A percentile compares a stretch with the other conserved stretches of the same genome.
Evolutionary conservation across 2,113 vertebrate genomes (phyloP).

Genomic region (Reinhardtius hippoglossoides): DNA sequence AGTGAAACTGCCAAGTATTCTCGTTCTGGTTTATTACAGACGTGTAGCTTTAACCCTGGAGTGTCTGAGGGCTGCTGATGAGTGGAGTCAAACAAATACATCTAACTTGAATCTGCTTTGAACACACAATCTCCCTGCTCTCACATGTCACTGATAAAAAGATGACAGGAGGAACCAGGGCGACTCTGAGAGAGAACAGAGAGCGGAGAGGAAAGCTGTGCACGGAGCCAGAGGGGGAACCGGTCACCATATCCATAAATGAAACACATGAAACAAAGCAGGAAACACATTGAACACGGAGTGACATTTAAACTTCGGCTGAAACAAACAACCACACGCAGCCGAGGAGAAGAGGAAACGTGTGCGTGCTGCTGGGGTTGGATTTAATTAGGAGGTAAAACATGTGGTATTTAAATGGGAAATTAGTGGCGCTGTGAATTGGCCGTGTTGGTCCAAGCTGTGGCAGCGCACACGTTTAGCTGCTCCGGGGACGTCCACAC

Average conservation of each 20-base stretch:
- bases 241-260: background rate
- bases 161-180: background rate
- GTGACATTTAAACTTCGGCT: slow-evolving; percentile 40
- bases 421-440: slow-evolving; percentile 66
- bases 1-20: too few relatives aligned
- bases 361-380: background rate
- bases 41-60: too few relatives aligned
- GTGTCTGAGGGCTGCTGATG: too few relatives aligned
- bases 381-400: slow-evolving; percentile 76
- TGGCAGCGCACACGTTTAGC: slow-evolving; percentile 26
- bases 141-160: slow-evolving; percentile 21
- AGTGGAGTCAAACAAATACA: too few relatives aligned
- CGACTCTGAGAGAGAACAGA: too few relatives aligned
- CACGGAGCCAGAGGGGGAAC: background rate
- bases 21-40: too few relatives aligned
- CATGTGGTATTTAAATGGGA: slow-evolving; percentile 73
- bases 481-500: slow-evolving; percentile 30
- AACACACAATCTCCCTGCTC: background rate
- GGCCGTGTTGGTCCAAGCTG: slow-evolving; percentile 64
- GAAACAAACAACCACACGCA: slow-evolving; percentile 18
- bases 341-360: background rate
- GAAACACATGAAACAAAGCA: slow-evolving; percentile 27
- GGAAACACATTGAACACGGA: slow-evolving; percentile 13
- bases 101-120: too few relatives aligned
- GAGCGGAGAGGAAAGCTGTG: too few relatives aligned